Evolutionary conservation across 2,888 invertebrate genomes (phyloP).

Genomic region (Drosophila rellima): DNA sequence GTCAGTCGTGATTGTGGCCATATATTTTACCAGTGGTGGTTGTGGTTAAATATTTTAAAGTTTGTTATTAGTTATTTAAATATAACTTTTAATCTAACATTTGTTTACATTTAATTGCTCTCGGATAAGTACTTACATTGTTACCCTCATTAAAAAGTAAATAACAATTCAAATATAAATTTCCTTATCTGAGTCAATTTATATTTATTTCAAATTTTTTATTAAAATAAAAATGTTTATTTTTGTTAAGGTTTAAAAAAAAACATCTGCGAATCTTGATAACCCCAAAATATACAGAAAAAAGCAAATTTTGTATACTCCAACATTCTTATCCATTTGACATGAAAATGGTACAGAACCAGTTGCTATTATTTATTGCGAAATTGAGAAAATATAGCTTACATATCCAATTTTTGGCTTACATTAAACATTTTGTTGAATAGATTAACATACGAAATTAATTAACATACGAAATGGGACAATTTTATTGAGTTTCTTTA

Average conservation of each 20-base stretch:
- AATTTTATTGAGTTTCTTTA: conserved; percentile 29
- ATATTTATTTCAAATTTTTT: background rate
- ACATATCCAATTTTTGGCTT: conserved; percentile 5
- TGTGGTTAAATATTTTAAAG: background rate
- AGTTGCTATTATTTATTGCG: conserved; percentile 7
- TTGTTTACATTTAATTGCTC: background rate
- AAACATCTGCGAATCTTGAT: background rate
- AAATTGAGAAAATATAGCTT: conserved; percentile 13
- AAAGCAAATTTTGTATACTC: background rate
- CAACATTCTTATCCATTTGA: background rate
- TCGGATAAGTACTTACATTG: background rate
- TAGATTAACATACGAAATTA: conserved; percentile 16
- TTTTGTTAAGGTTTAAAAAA: too few relatives aligned
- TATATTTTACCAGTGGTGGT: background rate
- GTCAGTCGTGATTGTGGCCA: background rate
- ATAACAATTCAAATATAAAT: background rate
- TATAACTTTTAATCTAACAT: background rate
- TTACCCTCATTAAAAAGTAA: background rate
- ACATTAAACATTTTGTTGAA: conserved; percentile 7
- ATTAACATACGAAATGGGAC: conserved; percentile 23
- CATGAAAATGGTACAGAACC: conserved; percentile 5
- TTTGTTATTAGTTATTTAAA: background rate
- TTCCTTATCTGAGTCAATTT: background rate
- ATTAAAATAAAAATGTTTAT: too few relatives aligned
- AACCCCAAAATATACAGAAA: background rate